Percentiles rank a stretch among this genome's conserved stretches.
Evolutionary conservation across 2,888 invertebrate genomes (phyloP).

Genomic region (Onthophagus sagittarius): DNA sequence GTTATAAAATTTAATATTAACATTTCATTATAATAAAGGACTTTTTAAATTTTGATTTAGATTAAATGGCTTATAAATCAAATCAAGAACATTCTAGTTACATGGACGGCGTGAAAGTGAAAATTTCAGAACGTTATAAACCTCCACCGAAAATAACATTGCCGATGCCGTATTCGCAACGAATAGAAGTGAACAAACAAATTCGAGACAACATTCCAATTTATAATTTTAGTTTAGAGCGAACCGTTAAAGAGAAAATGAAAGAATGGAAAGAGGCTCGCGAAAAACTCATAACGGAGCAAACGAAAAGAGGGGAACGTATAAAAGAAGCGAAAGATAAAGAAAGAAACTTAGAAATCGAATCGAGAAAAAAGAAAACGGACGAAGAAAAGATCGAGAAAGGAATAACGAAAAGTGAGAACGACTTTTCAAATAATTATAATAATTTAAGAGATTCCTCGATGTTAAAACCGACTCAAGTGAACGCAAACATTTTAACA

Average conservation of each 20-base stretch:
- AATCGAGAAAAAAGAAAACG: slow-evolving; percentile 21
- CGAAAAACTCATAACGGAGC: slow-evolving; percentile 58
- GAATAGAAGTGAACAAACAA: slow-evolving; percentile 53
- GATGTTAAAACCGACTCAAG: slow-evolving; percentile 39
- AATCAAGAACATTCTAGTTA: slow-evolving; percentile 51
- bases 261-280: slow-evolving; percentile 67
- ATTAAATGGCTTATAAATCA: slow-evolving; percentile 36
- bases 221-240: slow-evolving; percentile 73
- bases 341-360: slow-evolving; percentile 34
- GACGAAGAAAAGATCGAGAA: slow-evolving; percentile 23
- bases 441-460: slow-evolving; percentile 20
- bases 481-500: slow-evolving; percentile 42
- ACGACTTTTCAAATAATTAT: slow-evolving; percentile 21
- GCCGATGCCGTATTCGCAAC: slow-evolving; percentile 55
- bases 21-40: neutral
- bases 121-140: slow-evolving; percentile 83
- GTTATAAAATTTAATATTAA: slow-evolving; percentile 11
- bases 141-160: slow-evolving; percentile 69
- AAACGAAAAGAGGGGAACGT: slow-evolving; percentile 58
- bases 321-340: slow-evolving; percentile 57
- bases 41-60: slow-evolving; percentile 17
- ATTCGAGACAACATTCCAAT: slow-evolving; percentile 55
- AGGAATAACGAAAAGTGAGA: slow-evolving; percentile 28
- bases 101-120: slow-evolving; percentile 83
- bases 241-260: slow-evolving; percentile 66